A percentile compares a stretch with the other conserved stretches of the same genome.
These are phyloP conservation scores for Xiphorhynchus elegans DNA, from an alignment of 2,113 vertebrate genomes.

Conservation along the genomic window DNA sequence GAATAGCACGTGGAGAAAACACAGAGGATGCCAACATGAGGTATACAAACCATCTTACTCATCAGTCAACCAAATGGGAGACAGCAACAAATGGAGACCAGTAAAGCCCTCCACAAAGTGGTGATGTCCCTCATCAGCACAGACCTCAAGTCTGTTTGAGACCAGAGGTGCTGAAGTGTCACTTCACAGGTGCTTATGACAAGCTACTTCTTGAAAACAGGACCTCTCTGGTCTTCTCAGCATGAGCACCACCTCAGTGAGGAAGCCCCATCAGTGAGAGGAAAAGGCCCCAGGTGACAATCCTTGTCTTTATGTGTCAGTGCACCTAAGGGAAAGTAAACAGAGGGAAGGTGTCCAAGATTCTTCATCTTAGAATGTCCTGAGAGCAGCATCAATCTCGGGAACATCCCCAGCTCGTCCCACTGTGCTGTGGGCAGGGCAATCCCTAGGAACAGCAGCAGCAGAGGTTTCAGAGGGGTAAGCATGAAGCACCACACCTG, in stretches of 20 bases:
- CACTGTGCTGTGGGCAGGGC: constrained; percentile 43
- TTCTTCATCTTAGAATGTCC: background rate
- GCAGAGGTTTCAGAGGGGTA: background rate
- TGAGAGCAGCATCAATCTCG: background rate
- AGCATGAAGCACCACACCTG: background rate
- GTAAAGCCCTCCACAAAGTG: background rate
- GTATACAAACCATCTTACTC: background rate
- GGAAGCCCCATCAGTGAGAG: background rate
- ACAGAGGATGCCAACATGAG: background rate
- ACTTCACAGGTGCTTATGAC: background rate
- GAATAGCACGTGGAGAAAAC: background rate
- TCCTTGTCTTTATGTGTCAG: background rate
- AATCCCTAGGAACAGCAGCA: constrained; percentile 13
- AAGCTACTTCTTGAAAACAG: background rate
- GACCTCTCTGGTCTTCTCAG: background rate
- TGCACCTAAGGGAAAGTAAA: background rate
- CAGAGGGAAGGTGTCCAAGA: background rate
- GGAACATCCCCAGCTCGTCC: constrained; percentile 34
- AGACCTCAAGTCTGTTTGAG: background rate
- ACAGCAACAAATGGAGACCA: background rate
- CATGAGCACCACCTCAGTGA: background rate
- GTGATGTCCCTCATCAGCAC: background rate
- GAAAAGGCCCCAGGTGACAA: background rate
- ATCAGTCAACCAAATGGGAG: background rate
- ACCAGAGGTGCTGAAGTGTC: background rate